Evolutionary conservation across 2,888 invertebrate species (phyloP), one percentile per base, ranked within the genome.

Genomic region (Melanotus villosus): DNA sequence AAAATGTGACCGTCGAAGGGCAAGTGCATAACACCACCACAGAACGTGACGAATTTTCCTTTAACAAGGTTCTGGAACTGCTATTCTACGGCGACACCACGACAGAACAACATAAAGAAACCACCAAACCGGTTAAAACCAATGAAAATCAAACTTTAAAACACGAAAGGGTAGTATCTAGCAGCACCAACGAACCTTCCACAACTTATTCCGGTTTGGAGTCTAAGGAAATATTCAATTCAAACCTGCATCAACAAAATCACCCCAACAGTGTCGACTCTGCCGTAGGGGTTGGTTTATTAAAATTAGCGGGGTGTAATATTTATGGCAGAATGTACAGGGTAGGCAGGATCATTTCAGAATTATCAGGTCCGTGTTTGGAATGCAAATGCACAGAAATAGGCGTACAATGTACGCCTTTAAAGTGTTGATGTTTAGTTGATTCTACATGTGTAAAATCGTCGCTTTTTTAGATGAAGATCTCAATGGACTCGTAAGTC

Each of bases 291-390:
- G 84, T 88, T 10, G 91, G 91, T 32, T 84, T 91, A 57, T 84
- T 93, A 45, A 95, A 94, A 83, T 83, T 95, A 71, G 94, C 94
- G 9, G 95, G 95, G 0, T 96, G 96, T 81, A 96, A 96, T 84
- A 95, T 96, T 77, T 95, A 95, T 79, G 96, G 96, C 4, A 88
- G 92, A 73, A 95, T 95, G 93, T 95, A 95, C 83, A 88, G 92
- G 19, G 93, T 95, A 7, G 94, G 93, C 2, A 88, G 91, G 78
- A 92, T 94, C 75, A 95, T 96, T 76, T 88, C 91, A 1, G 95
- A 96, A 85, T 85, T 96, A 70, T 94, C 95, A 4, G 91, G 91
- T 65, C 90, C 92, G 10, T 96, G 96, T 84, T 88, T 91, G 75
- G 93, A 93, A 84, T 96, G 96, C 84, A 91, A 92, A 85, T 96